A percentile compares a stretch with the other conserved stretches of the same genome.
These are phyloP conservation scores for Sitobion miscanthi DNA, from an alignment of 1,140 invertebrate genomes.

Conservation along the genomic window DNA sequence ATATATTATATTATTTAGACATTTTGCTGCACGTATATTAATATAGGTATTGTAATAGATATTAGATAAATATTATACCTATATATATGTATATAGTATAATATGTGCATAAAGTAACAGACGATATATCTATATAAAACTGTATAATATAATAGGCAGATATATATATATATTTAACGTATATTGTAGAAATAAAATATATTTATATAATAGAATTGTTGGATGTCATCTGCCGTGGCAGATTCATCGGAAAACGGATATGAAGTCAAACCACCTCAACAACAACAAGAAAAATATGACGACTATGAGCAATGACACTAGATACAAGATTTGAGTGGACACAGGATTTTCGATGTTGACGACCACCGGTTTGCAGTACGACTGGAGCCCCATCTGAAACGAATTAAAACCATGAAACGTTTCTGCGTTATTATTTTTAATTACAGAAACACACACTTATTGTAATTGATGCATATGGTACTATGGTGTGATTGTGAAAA, in stretches of 20 bases:
- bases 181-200: background rate
- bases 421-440: background rate
- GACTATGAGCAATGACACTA: slow-evolving; percentile 53
- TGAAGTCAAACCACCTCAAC: slow-evolving; percentile 16
- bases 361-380: slow-evolving; percentile 58
- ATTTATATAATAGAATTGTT: background rate
- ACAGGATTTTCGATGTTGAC: slow-evolving; percentile 57
- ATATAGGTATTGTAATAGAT: background rate
- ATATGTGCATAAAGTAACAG: background rate
- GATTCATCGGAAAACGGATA: slow-evolving; percentile 3
- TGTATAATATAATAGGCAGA: background rate
- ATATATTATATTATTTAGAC: background rate
- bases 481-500: background rate
- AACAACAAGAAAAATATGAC: slow-evolving; percentile 54
- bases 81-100: background rate
- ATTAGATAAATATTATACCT: background rate
- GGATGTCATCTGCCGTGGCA: background rate
- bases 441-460: background rate
- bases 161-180: background rate
- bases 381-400: slow-evolving; percentile 58
- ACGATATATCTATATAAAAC: background rate
- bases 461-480: background rate
- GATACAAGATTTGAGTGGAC: slow-evolving; percentile 31
- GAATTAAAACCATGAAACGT: background rate
- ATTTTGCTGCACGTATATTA: background rate